Percentiles rank a stretch among this genome's conserved stretches.
Evolutionary conservation across 2,113 vertebrate genomes (phyloP).

Genomic region (Paramormyrops kingsleyae): DNA sequence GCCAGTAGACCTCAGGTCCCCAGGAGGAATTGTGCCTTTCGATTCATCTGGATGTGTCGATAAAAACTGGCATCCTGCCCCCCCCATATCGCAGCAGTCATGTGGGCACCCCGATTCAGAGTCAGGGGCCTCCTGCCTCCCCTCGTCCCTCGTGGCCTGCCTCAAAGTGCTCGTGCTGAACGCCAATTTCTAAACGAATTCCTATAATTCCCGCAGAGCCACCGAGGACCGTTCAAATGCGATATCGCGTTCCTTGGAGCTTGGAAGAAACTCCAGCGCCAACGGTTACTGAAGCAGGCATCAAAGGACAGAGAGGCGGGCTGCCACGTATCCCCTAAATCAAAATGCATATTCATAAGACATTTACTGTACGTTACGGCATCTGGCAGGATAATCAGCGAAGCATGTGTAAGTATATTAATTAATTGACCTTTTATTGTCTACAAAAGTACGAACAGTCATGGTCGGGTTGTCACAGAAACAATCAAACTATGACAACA

Average conservation of each 20-base stretch:
- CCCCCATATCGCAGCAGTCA: background rate
- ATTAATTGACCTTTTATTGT: constrained; percentile 2
- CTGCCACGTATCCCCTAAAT: background rate
- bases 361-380: background rate
- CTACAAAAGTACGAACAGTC: background rate
- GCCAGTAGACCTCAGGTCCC: background rate
- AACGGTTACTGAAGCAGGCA: background rate
- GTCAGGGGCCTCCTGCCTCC: background rate
- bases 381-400: background rate
- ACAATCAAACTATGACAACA: background rate
- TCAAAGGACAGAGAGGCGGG: background rate
- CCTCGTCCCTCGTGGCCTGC: background rate
- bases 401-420: background rate
- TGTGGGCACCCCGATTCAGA: background rate
- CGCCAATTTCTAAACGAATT: background rate
- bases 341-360: background rate
- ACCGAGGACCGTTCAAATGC: background rate
- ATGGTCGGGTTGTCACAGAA: background rate
- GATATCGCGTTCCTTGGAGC: background rate
- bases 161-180: background rate
- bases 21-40: background rate
- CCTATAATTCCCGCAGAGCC: background rate
- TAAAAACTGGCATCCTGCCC: background rate
- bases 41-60: background rate
- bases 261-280: background rate